Conservation (phyloP, 2,113 vertebrate genomes). For the Antennarius striatus region DNA sequence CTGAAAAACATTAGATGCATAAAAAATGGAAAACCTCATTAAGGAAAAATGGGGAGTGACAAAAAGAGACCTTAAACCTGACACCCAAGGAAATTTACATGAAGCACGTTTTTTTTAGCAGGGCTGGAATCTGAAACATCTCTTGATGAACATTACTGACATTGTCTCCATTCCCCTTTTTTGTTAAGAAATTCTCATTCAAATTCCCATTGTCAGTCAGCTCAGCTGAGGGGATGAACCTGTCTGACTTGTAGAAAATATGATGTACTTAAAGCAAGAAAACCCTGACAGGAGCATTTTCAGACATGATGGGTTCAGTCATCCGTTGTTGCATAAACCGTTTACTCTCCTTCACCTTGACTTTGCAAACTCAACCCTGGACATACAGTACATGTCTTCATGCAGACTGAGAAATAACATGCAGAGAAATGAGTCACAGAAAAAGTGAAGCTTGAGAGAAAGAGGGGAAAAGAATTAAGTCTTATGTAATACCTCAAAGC, state of each 20-base stretch:
- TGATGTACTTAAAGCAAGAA: background rate
- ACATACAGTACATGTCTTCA: background rate
- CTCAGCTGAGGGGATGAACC: constrained; percentile 45
- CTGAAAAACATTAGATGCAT: constrained; percentile 18
- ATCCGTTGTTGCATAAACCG: constrained; percentile 6
- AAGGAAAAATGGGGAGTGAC: constrained; percentile 16
- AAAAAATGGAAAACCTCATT: constrained; percentile 20
- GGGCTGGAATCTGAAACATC: constrained; percentile 16
- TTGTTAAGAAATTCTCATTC: constrained; percentile 3
- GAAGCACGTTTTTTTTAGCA: background rate
- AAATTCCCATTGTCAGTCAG: constrained; percentile 9
- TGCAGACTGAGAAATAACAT: background rate
- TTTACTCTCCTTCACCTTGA: constrained; percentile 18
- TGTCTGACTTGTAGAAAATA: constrained; percentile 27
- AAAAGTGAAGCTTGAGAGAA: constrained; percentile 18
- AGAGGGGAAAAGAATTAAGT: constrained; percentile 28
- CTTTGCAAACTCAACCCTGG: constrained; percentile 1
- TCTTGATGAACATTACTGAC: constrained; percentile 36
- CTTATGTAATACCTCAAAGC: constrained; percentile 62
- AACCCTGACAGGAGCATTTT: background rate
- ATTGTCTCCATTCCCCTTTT: constrained; percentile 22
- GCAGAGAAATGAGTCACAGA: constrained; percentile 5
- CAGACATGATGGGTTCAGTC: background rate
- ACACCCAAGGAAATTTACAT: constrained; percentile 2
- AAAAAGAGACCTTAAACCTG: background rate